Evolutionary conservation across 2,888 invertebrate species (phyloP), one percentile per base, ranked within the genome.

Genomic region (Kryphioiulus occultus): DNA sequence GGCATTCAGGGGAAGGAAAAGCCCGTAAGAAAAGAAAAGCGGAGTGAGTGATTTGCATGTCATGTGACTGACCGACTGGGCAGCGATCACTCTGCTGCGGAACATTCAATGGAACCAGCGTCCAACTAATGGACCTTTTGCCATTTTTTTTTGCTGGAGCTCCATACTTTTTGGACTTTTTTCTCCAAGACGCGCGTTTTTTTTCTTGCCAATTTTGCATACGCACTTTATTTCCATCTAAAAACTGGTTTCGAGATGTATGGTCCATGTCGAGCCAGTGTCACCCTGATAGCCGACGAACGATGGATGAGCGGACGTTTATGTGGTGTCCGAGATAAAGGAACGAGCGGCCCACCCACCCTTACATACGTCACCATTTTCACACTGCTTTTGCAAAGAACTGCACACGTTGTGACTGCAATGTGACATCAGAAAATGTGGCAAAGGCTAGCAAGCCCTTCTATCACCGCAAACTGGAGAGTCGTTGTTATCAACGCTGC

Each of bases 41-140:
- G 22, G 22, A 68, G 68, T 68, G 68, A 68, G 68, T 26, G 68
- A 68, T 68, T 68, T 68, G 68, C 68, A 68, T 68, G 68, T 68
- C 68, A 68, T 68, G 68, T 68, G 68, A 68, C 68, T 68, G 68
- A 68, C 68, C 68, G 68, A 68, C 68, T 68, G 68, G 68, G 68
- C 68, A 68, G 68, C 26, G 68, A 68, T 68, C 68, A n/a, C 68
- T 68, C 68, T 68, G 68, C 68, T 68, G 68, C 26, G 68, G 68
- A n/a, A 68, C 68, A 68, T 68, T 68, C 68, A 68, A 68, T 68
- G 68, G 26, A 68, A 68, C 68, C 68, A 68, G 12, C 68, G 68
- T 68, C 68, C 68, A 68, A 68, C 26, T 68, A 68, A 68, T 68
- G 68, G 68, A 68, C 68, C 68, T 68, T 68, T 26, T 68, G 22